phyloP scores from a whole-genome alignment of 2,888 invertebrate genomes.

The Cosmorhoe ocellata region DNA sequence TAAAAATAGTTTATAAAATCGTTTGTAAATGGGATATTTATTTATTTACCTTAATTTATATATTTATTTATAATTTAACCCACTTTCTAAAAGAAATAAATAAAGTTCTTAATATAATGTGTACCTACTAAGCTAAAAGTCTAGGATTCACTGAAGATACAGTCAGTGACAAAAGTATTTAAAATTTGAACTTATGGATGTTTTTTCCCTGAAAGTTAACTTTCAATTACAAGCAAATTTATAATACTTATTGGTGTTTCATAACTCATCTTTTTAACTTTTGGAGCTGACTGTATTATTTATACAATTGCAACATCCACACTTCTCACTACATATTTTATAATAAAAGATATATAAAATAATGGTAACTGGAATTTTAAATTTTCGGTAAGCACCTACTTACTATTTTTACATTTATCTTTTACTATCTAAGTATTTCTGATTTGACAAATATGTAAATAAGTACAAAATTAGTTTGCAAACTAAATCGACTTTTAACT shows the following conservation, averaged over 20 bases:
- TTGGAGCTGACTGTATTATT: conserved; percentile 12
- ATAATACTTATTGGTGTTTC: too few species aligned
- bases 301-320: conserved; percentile 18
- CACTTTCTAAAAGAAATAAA: conserved; percentile 17
- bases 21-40: too few species aligned
- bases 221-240: too few species aligned
- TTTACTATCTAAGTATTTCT: conserved; percentile 1
- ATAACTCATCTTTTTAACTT: not conserved
- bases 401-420: too few species aligned
- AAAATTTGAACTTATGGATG: not conserved
- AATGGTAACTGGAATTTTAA: conserved; percentile 22
- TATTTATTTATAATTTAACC: not conserved
- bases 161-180: conserved; percentile 8
- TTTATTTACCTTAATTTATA: too few species aligned
- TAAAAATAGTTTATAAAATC: too few species aligned
- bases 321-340: conserved; percentile 1
- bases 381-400: conserved; percentile 2
- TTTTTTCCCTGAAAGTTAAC: not conserved
- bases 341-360: not conserved
- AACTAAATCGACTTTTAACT: not conserved
- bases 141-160: conserved; percentile 23
- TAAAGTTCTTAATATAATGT: conserved; percentile 11
- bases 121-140: not conserved
- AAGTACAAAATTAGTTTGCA: not conserved
- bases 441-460: not conserved